These are phyloP conservation scores for Istiophorus platypterus DNA, from an alignment of 2,113 vertebrate genomes.

Conservation along the genomic window DNA sequence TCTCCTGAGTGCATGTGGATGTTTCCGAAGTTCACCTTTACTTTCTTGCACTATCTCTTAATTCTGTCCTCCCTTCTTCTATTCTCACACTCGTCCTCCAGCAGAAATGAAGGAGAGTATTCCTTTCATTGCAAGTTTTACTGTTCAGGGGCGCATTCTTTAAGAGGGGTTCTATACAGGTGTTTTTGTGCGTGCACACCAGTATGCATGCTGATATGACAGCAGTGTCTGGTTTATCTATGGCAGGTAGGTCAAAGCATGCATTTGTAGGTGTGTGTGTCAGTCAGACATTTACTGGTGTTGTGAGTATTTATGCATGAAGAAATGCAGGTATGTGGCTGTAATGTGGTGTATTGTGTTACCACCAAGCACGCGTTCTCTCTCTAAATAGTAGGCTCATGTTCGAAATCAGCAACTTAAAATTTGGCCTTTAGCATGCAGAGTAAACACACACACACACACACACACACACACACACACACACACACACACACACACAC, in stretches of 20 bases:
- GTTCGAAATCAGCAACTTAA: constrained; percentile 24
- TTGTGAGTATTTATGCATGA: constrained; percentile 1
- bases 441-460: neutral
- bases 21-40: constrained; percentile 34
- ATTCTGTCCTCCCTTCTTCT: constrained; percentile 8
- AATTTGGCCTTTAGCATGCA: constrained; percentile 23
- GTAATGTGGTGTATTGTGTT: constrained; percentile 5
- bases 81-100: neutral
- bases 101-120: constrained; percentile 19
- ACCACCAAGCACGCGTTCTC: constrained; percentile 4
- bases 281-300: constrained; percentile 24
- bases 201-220: neutral
- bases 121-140: constrained; percentile 4
- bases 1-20: neutral
- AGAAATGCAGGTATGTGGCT: neutral
- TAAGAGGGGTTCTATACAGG: neutral
- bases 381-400: neutral
- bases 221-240: neutral
- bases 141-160: neutral
- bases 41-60: neutral
- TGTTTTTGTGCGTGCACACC: neutral
- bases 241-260: constrained; percentile 23
- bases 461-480: neutral
- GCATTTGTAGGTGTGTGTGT: neutral
- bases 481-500: constrained; percentile 1